A percentile compares a stretch with the other conserved stretches of the same genome.
phyloP scores from a whole-genome alignment of 1,140 invertebrate genomes.

The Meloidogyne hapla region DNA sequence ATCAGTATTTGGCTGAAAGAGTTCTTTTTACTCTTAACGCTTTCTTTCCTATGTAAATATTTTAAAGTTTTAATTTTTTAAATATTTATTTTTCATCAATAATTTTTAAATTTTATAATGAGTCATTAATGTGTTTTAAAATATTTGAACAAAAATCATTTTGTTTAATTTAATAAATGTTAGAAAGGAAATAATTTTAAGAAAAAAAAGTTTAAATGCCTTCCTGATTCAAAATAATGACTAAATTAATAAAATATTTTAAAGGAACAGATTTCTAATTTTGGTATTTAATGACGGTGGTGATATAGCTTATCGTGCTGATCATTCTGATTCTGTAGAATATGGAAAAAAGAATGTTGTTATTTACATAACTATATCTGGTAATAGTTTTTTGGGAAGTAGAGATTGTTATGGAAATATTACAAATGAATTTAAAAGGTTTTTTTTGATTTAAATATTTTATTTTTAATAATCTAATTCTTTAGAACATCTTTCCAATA shows the following conservation, averaged over 20 bases:
- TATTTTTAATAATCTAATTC: background rate
- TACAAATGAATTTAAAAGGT: conserved; percentile 15
- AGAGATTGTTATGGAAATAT: conserved; percentile 12
- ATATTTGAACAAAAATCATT: background rate
- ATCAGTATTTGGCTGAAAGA: conserved; percentile 6
- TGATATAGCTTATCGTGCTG: background rate
- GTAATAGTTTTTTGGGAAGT: background rate
- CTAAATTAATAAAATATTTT: background rate
- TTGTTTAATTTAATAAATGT: no score
- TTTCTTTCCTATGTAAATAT: conserved; percentile 4
- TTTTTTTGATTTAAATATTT: background rate
- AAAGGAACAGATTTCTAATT: conserved; percentile 8
- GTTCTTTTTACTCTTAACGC: conserved; percentile 6
- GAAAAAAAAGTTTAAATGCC: no score
- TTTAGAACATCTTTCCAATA: no score
- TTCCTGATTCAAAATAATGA: no score
- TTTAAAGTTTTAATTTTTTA: background rate
- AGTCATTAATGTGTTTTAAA: background rate
- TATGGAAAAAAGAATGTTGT: background rate
- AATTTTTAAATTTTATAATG: background rate
- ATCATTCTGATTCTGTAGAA: conserved; percentile 6
- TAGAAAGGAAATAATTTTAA: no score
- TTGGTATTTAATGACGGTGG: background rate
- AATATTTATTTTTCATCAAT: background rate
- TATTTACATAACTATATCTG: conserved; percentile 5